Base-by-base conservation (phyloP, 2,888 invertebrate species). In the Tenthredo mesomela region DNA sequence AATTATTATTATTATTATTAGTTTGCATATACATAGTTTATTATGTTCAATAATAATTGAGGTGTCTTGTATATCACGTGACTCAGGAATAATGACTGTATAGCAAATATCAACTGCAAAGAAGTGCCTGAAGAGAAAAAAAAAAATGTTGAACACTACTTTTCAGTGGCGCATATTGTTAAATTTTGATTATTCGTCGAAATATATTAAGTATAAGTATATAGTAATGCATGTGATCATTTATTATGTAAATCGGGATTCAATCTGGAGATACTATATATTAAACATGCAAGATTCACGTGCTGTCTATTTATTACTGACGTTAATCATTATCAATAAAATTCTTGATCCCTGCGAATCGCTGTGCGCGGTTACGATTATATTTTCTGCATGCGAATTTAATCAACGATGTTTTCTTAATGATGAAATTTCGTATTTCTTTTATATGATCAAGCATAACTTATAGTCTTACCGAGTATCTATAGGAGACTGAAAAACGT, bases 341-440 rank as follows among this genome's bases (percentile, higher is more conserved):
- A 61, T 61, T 25, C n/a, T 54, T 54, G 54, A 54, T 54, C 54
- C 54, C 54, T n/a, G n/a, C n/a, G 54, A n/a, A 54, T 54, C 54
- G 7, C 54, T n/a, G n/a, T n/a, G 7, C 2, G 2, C 2, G 2
- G 7, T 54, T 54, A 0, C 1, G 54, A 54, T 54, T 54, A 7
- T 18, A 7, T 18, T n/a, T 54, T n/a, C 18, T 54, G 54, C 6
- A 7, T n/a, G 0, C 0, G 4, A n/a, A 7, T 54, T 54, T 54
- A n/a, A 54, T n/a, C n/a, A 6, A n/a, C 6, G n/a, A 54, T n/a
- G n/a, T 50, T 50, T 50, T 50, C 47, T 2, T 12, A 47, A 47
- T 15, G 10, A 47, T 12, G 2, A 47, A 15, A 3, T 47, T 47
- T 47, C 47, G 0, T 47, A 12, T 47, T 12, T 0, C 0, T 47